Evolutionary conservation across 1,140 invertebrate species (phyloP), one percentile per base, ranked within the genome.

Genomic region (Glomeris maerens): DNA sequence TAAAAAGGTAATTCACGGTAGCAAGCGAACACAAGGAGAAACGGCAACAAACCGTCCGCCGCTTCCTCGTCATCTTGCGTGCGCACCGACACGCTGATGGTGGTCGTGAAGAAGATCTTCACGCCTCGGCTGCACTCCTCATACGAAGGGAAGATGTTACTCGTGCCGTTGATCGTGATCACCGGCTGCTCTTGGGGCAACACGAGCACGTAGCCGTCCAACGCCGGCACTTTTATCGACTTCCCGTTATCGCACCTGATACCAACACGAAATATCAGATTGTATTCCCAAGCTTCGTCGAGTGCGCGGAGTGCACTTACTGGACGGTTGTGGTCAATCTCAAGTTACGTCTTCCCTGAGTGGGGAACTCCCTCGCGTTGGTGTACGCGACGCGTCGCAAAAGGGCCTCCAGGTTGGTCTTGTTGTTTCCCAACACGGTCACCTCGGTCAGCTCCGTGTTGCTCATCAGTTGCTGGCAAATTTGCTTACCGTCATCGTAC

Each of bases 291-390:
- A 69, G 84, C 58, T 78, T 77, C 47, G 17, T 21, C 17, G 44
- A 29, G 4, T 10, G 5, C 31, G 48, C 14, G 28, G 21, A 36
- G 44, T 21, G 45, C 42, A 50, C 60, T 59, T 58, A 68, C 65
- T 38, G 53, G 10, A 66, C 59, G 7, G 55, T 55, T 7, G 67
- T 69, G 20, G 55, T 53, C 7, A 95, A 69, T 53, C 83, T 79
- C 56, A 97, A 77, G 62, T 89, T 92, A 20, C 92, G 73, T 7
- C 89, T 68, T 1, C 92, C 93, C 2, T 91, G 87, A 1, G 90
- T 95, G 0, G 93, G 92, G 69, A 84, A 91, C 55, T 83, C 78
- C 46, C 91, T 74, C 1, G 80, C 78, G 65, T 97, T 96, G 2
- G 82, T 80, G 64, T 96, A 97, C 20, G 86, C 84, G 52, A 96